Conservation (phyloP, 1,140 invertebrate species). For the Aricia agestis region DNA sequence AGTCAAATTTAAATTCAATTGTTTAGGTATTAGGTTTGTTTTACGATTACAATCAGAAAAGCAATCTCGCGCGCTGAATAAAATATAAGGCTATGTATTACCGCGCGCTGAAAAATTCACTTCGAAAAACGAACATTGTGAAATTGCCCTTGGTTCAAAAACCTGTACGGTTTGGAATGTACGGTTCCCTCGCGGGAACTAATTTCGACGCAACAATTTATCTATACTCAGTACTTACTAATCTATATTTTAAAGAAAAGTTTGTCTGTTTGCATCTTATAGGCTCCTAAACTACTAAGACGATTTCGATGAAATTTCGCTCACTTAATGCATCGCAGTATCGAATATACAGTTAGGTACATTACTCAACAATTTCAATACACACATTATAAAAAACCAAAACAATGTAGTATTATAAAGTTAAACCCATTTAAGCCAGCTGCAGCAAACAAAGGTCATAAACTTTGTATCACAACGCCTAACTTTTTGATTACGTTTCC, state of each 20-base stretch:
- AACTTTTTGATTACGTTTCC: slow-evolving; percentile 1
- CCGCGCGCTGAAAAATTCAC: not conserved
- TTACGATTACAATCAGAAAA: not conserved
- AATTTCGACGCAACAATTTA: too few species aligned
- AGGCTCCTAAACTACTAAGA: too few species aligned
- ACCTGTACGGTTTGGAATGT: not conserved
- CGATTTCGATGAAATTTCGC: too few species aligned
- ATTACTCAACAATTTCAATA: too few species aligned
- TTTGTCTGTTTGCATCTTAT: too few species aligned
- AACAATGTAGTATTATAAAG: not conserved
- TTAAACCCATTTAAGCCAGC: not conserved
- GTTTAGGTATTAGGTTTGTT: not conserved
- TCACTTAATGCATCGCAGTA: too few species aligned
- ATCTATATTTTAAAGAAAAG: too few species aligned
- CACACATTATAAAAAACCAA: too few species aligned
- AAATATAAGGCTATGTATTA: not conserved
- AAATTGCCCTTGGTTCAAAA: not conserved
- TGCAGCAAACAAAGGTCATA: slow-evolving; percentile 5
- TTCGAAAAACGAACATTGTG: not conserved
- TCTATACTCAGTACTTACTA: too few species aligned
- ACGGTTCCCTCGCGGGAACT: too few species aligned
- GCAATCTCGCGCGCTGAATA: not conserved
- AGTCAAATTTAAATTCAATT: not conserved
- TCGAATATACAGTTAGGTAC: too few species aligned
- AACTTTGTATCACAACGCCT: slow-evolving; percentile 1